phyloP scores from a whole-genome alignment of 2,113 vertebrate species.

The Alligator sinensis region DNA sequence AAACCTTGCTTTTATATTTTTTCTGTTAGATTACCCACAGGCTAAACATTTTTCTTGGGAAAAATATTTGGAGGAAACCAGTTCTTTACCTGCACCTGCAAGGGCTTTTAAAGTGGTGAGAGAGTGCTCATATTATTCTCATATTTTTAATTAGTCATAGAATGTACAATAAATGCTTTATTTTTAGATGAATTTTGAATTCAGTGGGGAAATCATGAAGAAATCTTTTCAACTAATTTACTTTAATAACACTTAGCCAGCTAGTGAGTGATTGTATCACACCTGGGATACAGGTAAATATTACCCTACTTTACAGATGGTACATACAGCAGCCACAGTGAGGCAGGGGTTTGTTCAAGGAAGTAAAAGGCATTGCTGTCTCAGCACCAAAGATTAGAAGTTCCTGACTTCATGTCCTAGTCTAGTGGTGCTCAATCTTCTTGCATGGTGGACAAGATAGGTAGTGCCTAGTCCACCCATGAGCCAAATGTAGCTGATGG shows the following conservation, averaged over 20 bases:
- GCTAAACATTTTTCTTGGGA: slow-evolving; percentile 89
- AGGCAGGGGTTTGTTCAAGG: not conserved
- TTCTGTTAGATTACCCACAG: slow-evolving; percentile 81
- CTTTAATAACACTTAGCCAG: slow-evolving; percentile 35
- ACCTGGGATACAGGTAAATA: not conserved
- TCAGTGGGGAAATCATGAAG: slow-evolving; percentile 3
- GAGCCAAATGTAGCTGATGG: no score
- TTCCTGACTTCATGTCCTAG: no score
- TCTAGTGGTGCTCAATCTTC: no score
- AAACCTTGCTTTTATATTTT: slow-evolving; percentile 39
- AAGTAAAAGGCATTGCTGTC: not conserved
- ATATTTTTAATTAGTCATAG: not conserved
- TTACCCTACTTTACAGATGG: not conserved
- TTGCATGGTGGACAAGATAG: no score
- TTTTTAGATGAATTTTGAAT: slow-evolving; percentile 6
- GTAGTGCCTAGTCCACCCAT: no score
- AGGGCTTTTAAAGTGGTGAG: slow-evolving; percentile 90
- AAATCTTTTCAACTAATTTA: slow-evolving; percentile 6
- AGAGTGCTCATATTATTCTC: not conserved
- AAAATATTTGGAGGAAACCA: slow-evolving; percentile 88
- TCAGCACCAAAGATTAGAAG: no score
- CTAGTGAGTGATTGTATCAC: not conserved
- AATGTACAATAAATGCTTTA: not conserved
- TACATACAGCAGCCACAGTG: not conserved
- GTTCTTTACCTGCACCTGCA: slow-evolving; percentile 87